These are phyloP conservation scores for Onychomys arenicola DNA, from an alignment of 2,797 vertebrate genomes.

Conservation along the genomic window DNA sequence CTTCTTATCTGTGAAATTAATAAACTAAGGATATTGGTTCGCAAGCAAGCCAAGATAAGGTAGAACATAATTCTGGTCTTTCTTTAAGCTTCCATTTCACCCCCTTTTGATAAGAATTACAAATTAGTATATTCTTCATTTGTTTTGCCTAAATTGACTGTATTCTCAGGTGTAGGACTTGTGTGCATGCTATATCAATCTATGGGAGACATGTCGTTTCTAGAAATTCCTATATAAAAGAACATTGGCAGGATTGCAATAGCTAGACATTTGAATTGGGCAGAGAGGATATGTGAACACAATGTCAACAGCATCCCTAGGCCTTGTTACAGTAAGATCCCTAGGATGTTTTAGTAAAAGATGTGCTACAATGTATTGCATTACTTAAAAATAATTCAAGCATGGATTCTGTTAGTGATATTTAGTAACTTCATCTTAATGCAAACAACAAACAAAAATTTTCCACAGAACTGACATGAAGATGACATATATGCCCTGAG, in stretches of 20 bases:
- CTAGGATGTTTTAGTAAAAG: not conserved
- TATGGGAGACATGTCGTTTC: not conserved
- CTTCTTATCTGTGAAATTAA: not conserved
- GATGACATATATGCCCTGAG: not conserved
- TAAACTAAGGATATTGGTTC: not conserved
- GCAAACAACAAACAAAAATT: not conserved
- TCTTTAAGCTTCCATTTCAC: not conserved
- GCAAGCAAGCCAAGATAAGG: not conserved
- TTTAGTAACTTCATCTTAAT: not conserved
- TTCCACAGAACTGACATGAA: not conserved
- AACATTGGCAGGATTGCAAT: not conserved
- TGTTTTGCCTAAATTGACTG: constrained; percentile 1
- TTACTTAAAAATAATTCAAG: constrained; percentile 21
- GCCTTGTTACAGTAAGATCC: not conserved
- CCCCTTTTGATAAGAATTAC: not conserved
- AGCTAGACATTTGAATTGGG: not conserved
- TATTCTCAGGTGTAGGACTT: not conserved
- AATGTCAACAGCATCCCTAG: not conserved
- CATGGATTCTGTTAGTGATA: not conserved
- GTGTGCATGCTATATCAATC: not conserved
- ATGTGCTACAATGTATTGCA: not conserved
- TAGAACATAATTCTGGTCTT: not conserved
- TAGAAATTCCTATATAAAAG: not conserved
- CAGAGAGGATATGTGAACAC: not conserved
- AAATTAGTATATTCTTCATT: not conserved